Evolutionary conservation across 2,888 invertebrate species (phyloP).

Genomic region (Trimorus sp.): DNA sequence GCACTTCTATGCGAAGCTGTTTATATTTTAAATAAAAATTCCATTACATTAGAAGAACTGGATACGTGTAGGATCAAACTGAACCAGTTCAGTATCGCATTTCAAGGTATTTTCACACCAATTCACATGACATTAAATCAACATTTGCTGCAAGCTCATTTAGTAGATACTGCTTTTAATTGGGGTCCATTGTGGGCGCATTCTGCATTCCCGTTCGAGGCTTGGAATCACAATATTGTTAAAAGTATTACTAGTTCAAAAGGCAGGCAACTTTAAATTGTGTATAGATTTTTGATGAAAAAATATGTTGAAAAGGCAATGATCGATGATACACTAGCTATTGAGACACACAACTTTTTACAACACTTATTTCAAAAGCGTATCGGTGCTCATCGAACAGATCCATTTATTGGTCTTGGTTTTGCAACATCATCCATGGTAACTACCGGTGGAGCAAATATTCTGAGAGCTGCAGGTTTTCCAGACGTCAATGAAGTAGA

Average conservation of each 20-base stretch:
- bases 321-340: conserved; percentile 2
- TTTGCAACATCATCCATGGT: neutral
- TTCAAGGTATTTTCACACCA: neutral
- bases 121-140: conserved; percentile 24
- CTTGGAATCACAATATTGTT: conserved; percentile 16
- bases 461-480: conserved; percentile 1
- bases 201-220: conserved; percentile 18
- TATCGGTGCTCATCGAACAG: neutral
- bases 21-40: conserved; percentile 22
- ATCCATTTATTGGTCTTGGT: conserved; percentile 13
- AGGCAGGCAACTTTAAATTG: conserved; percentile 12
- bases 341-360: conserved; percentile 12
- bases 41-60: conserved; percentile 16
- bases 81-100: neutral
- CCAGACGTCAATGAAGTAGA: conserved; percentile 1
- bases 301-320: conserved; percentile 12
- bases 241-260: conserved; percentile 16
- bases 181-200: conserved; percentile 29
- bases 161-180: conserved; percentile 15
- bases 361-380: neutral
- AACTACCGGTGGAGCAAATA: neutral
- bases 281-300: neutral
- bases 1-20: conserved; percentile 13
- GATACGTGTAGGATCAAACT: neutral
- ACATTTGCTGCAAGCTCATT: conserved; percentile 18